Evolutionary conservation across 2,113 vertebrate genomes (phyloP).

Genomic region (Rhabdomys dilectus): DNA sequence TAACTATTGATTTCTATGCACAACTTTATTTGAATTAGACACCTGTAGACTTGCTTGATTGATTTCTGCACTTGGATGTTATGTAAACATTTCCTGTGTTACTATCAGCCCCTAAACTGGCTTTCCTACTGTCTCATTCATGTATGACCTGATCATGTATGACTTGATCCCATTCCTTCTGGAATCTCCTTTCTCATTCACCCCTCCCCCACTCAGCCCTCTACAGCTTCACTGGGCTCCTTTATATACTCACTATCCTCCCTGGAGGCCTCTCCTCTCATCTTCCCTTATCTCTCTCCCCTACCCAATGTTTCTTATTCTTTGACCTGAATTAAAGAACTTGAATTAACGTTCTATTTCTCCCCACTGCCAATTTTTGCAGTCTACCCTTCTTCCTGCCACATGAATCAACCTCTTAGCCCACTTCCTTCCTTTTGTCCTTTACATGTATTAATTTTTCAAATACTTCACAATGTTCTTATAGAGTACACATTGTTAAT

Average conservation of each 20-base stretch:
- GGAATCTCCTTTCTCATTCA: not conserved
- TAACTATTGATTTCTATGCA: not conserved
- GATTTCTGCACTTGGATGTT: not conserved
- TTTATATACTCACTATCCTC: not conserved
- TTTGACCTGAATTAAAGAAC: not conserved
- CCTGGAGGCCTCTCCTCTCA: not conserved
- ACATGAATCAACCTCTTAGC: not conserved
- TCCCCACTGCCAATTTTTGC: not conserved
- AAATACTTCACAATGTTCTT: not conserved
- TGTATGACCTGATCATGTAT: not conserved
- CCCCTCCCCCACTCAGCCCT: not conserved
- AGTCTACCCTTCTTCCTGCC: not conserved
- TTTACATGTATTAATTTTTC: not conserved
- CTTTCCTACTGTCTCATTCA: not conserved
- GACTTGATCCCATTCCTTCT: not conserved
- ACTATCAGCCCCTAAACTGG: not conserved
- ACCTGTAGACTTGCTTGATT: not conserved
- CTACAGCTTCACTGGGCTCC: not conserved
- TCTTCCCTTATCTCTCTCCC: no score
- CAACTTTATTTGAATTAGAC: not conserved
- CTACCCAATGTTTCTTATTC: not conserved
- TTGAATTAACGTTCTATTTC: not conserved
- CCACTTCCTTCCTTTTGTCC: not conserved
- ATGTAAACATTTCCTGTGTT: not conserved
- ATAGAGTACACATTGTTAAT: not conserved